Evolutionary conservation across 2,113 vertebrate species (phyloP).

Genomic region (Spea bombifrons): DNA sequence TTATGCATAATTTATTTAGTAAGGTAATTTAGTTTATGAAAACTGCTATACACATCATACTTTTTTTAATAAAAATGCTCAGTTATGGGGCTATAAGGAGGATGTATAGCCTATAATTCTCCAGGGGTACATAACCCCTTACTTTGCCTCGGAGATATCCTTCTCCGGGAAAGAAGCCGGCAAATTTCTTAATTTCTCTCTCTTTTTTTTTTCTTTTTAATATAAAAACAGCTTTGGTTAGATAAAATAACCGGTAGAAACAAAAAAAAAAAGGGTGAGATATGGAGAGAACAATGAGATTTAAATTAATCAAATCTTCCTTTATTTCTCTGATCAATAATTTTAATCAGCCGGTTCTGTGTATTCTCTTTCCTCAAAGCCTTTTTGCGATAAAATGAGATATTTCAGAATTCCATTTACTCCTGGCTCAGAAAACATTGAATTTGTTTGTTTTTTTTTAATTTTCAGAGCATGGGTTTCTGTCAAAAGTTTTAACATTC

Average conservation of each 20-base stretch:
- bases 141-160: no score
- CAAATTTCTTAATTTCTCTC: no score
- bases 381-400: constrained; percentile 4
- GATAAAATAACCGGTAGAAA: no score
- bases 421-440: constrained; percentile 18
- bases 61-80: not conserved
- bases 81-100: no score
- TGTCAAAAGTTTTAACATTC: not conserved
- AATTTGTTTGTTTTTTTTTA: constrained; percentile 5
- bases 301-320: constrained; percentile 30
- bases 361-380: not conserved
- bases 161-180: no score
- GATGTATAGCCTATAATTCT: no score
- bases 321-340: constrained; percentile 42
- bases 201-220: no score
- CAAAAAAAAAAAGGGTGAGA: not conserved
- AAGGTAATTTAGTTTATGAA: no score
- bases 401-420: constrained; percentile 14
- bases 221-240: no score
- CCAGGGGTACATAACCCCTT: no score
- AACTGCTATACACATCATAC: not conserved
- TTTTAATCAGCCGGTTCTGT: constrained; percentile 38
- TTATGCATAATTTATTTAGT: no score
- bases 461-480: not conserved
- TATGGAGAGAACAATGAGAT: not conserved